Percentiles rank a stretch among this genome's conserved stretches.
Evolutionary conservation across 64 coral and sea anemone species (phyloP).

Genomic region (Montipora foliosa): DNA sequence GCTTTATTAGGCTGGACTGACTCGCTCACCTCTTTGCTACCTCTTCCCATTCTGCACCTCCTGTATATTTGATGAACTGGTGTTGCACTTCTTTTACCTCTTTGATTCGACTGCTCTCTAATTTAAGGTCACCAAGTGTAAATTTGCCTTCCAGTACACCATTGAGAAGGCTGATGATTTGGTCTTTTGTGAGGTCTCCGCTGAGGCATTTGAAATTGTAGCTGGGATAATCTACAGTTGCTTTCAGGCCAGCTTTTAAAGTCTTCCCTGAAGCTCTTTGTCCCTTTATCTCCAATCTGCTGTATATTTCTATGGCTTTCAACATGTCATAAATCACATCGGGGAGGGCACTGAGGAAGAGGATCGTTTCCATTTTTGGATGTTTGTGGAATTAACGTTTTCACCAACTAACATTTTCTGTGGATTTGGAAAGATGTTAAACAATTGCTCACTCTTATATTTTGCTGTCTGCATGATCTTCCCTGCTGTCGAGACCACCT

Average conservation of each 20-base stretch:
- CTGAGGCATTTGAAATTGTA: not conserved
- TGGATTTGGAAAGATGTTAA: too few species aligned
- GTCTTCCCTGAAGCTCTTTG: not conserved
- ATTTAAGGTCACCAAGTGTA: not conserved
- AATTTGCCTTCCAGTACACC: not conserved
- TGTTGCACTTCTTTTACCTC: not conserved
- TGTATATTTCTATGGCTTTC: not conserved
- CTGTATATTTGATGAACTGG: not conserved
- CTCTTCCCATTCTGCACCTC: not conserved
- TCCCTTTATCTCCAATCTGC: not conserved
- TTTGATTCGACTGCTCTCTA: not conserved
- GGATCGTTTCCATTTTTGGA: not conserved
- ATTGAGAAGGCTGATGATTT: not conserved
- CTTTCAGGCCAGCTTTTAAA: not conserved
- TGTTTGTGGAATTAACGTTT: too few species aligned
- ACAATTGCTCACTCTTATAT: too few species aligned
- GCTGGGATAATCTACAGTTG: not conserved
- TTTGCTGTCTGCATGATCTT: constrained; percentile 3
- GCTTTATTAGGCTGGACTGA: not conserved
- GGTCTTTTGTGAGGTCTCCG: not conserved
- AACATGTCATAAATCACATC: not conserved
- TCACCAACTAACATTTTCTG: too few species aligned
- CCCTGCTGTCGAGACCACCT: not conserved
- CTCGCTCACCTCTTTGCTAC: not conserved
- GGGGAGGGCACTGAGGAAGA: not conserved